These are phyloP conservation scores for Lepidurus arcticus DNA, from an alignment of 1,140 invertebrate species.

Conservation along the genomic window DNA sequence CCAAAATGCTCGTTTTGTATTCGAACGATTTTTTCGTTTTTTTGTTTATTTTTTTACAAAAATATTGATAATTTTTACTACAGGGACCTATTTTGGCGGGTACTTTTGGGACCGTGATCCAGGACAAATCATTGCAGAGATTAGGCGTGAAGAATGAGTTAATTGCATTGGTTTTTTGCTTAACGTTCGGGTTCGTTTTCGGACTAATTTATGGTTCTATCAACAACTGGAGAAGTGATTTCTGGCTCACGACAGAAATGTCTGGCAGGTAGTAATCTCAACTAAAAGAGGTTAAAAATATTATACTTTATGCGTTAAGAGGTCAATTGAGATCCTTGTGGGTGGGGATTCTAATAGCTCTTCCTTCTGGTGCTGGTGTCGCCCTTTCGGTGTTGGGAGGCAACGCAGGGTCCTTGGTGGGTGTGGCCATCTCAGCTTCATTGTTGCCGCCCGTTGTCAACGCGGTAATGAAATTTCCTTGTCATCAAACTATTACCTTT, in stretches of 20 bases:
- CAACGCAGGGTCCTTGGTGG: slow-evolving; percentile 75
- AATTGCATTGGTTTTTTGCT: slow-evolving; percentile 63
- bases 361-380: slow-evolving; percentile 71
- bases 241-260: slow-evolving; percentile 79
- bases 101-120: slow-evolving; percentile 73
- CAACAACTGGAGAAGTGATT: slow-evolving; percentile 63
- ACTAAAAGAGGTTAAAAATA: neutral
- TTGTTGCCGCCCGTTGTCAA: slow-evolving; percentile 80
- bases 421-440: slow-evolving; percentile 82
- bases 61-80: slow-evolving; percentile 33
- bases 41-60: neutral
- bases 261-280: slow-evolving; percentile 51
- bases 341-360: slow-evolving; percentile 61
- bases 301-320: slow-evolving; percentile 43
- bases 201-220: slow-evolving; percentile 66
- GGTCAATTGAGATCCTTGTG: slow-evolving; percentile 58
- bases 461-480: slow-evolving; percentile 55
- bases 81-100: slow-evolving; percentile 77
- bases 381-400: slow-evolving; percentile 78
- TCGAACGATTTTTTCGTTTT: neutral
- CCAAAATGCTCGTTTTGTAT: neutral
- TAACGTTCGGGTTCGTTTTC: slow-evolving; percentile 70
- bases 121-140: slow-evolving; percentile 58
- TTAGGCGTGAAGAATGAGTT: slow-evolving; percentile 62
- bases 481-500: neutral